A percentile compares a stretch with the other conserved stretches of the same genome.
Evolutionary conservation across 2,888 invertebrate genomes (phyloP).

Genomic region (Ochropleura plecta): DNA sequence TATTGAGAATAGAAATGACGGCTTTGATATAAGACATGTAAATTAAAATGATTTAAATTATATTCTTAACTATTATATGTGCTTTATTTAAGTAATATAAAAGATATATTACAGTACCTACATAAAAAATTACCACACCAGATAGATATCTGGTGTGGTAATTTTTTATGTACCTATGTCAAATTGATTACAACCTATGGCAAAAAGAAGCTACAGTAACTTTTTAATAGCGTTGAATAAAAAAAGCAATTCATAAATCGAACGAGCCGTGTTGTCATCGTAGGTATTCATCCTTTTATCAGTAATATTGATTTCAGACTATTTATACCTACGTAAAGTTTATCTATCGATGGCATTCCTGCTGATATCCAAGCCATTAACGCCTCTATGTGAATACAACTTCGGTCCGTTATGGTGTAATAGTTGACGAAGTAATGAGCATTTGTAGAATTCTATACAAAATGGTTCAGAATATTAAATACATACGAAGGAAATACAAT

Average conservation of each 20-base stretch:
- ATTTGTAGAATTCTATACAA: slow-evolving; percentile 9
- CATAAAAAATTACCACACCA: too few species aligned
- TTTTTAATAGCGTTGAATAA: background rate
- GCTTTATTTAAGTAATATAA: too few species aligned
- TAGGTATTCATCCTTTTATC: slow-evolving; percentile 65
- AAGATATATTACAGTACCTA: too few species aligned
- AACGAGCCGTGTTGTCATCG: slow-evolving; percentile 59
- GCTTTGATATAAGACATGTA: too few species aligned
- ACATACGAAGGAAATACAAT: slow-evolving; percentile 28
- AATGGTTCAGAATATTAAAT: slow-evolving; percentile 13
- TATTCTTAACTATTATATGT: too few species aligned
- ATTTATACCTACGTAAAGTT: slow-evolving; percentile 32
- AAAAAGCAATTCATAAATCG: slow-evolving; percentile 22
- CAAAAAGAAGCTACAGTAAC: background rate
- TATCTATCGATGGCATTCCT: slow-evolving; percentile 1
- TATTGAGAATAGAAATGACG: too few species aligned
- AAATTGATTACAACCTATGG: background rate
- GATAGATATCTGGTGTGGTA: too few species aligned
- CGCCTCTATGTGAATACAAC: background rate
- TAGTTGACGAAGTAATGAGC: background rate
- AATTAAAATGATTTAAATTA: too few species aligned
- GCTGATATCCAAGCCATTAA: slow-evolving; percentile 11
- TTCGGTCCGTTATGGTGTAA: background rate
- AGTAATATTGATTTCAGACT: slow-evolving; percentile 69
- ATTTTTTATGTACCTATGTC: too few species aligned